Evolutionary conservation across 2,797 vertebrate species (phyloP), one percentile per base, ranked within the genome.

Genomic region (Syndactyla subalaris): DNA sequence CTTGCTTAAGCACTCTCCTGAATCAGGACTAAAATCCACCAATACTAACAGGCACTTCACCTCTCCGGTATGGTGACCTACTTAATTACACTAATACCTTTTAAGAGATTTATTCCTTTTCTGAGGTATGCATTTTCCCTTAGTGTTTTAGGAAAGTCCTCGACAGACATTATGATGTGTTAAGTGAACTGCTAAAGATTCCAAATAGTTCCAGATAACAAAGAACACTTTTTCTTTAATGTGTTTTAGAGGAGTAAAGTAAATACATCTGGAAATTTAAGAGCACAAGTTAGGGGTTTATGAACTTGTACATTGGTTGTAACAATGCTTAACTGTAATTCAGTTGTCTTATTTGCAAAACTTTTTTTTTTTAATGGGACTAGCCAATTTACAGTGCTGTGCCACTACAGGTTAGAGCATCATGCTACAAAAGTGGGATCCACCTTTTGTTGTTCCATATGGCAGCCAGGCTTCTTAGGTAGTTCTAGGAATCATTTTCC

Each of bases 161-260:
- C 88, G 74, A 74, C 91, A 95, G 85, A 77, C 77, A 79, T 88
- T 95, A 96, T 88, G 85, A 93, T 75, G 63, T 92, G 92, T 88
- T 96, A 96, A 95, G 89, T 94, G 81, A 94, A 88, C 46, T 49
- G 71, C 61, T 91, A 85, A 95, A 94, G 87, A 92, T 81, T 93
- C 76, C 62, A 70, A 75, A 87, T 75, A 86, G 61, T 66, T 52
- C 66, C 49, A 94, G 92, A 89, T 88, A 96, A 95, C 89, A 93
- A 97, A 96, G 90, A 87, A 54, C 55, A 63, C n/a, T 71, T 95
- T 95, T 93, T 89, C 92, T 96, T 96, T 82, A 93, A 88, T 61
- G 34, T 88, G 39, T 26, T 93, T 94, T 89, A 82, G 23, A 82
- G 65, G 32, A 94, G 61, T 93, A 88, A 94, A 92, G 83, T 91